These are phyloP conservation scores for Chanos chanos DNA, from an alignment of 2,797 vertebrate species.

Conservation along the genomic window DNA sequence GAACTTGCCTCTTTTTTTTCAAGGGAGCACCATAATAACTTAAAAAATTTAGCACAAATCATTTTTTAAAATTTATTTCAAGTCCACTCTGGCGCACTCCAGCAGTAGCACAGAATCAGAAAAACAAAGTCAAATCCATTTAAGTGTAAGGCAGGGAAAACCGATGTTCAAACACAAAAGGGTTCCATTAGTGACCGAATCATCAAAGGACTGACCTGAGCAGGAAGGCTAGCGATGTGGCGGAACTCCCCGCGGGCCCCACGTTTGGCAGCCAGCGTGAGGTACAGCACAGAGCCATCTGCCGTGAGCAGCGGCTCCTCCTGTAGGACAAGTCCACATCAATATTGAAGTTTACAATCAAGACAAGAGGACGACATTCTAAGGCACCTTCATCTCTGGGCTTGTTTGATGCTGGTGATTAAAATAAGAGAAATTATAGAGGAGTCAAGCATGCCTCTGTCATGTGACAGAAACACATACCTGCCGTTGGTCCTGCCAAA, in stretches of 20 bases:
- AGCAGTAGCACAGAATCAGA: too few relatives aligned
- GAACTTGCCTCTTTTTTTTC: neutral
- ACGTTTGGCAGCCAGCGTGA: constrained; percentile 76
- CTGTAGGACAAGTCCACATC: constrained; percentile 47
- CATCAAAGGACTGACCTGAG: constrained; percentile 63
- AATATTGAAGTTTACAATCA: constrained; percentile 24
- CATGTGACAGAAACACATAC: constrained; percentile 38
- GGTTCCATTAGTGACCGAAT: too few relatives aligned
- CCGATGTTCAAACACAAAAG: too few relatives aligned
- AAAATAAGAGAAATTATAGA: neutral
- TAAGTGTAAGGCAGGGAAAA: too few relatives aligned
- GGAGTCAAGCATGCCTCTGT: neutral
- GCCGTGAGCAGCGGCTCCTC: constrained; percentile 71
- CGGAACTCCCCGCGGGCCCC: constrained; percentile 77
- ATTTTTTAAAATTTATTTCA: too few relatives aligned
- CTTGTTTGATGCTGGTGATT: constrained; percentile 5
- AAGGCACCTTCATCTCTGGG: constrained; percentile 6
- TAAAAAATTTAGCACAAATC: neutral
- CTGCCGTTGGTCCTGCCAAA: constrained; percentile 72
- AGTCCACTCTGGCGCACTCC: too few relatives aligned
- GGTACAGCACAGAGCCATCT: constrained; percentile 71
- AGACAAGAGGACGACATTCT: neutral
- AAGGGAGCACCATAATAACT: neutral
- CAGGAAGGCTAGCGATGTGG: constrained; percentile 72
- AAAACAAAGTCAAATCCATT: too few relatives aligned